Base-by-base conservation (phyloP, 2,113 vertebrate genomes). In the Carassius carassius region DNA sequence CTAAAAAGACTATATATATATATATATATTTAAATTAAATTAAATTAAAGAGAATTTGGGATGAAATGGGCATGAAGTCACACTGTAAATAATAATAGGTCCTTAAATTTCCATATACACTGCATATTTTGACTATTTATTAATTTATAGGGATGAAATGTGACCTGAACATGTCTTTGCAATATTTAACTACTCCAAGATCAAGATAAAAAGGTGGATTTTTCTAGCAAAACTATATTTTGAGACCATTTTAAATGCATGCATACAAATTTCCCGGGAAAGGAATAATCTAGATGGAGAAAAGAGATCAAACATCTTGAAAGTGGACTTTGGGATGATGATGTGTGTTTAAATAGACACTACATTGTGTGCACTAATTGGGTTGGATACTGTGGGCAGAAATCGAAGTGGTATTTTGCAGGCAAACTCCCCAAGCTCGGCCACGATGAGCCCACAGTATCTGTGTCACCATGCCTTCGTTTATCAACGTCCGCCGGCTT, bases 401-500 rank as follows among this genome's bases (percentile, higher is more conserved):
- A 84, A 90, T 84, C 87, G 87, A 49, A 49, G 91, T 94, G 94
- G 92, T 94, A 94, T 95, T 95, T 94, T 89, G 84, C 87, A 0
- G 73, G 76, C 90, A 88, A 92, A 91, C 89, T 94, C 93, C 94
- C 93, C 9, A 35, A 79, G 86, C 93, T 93, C 92, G 84, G 44
- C 32, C 80, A 87, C 44, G 86, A 90, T 85, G 92, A 91, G 91
- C 77, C 84, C 86, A 62, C 86, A 65, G 86, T 85, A 67, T 83
- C 69, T 63, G 56, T 84, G 79, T 75, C 67, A 90, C 89, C 84
- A 85, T 87, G 49, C 88, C 92, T 93, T 90, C 77, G 65, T 94
- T 92, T 94, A 94, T 94, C 94, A 94, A 87, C 82, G 93, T 93
- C 91, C 76, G 32, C 85, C 78, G 84, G 90, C 87, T 94, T 93